Evolutionary conservation across 2,113 vertebrate genomes (phyloP).

Genomic region (Phoxinus phoxinus): DNA sequence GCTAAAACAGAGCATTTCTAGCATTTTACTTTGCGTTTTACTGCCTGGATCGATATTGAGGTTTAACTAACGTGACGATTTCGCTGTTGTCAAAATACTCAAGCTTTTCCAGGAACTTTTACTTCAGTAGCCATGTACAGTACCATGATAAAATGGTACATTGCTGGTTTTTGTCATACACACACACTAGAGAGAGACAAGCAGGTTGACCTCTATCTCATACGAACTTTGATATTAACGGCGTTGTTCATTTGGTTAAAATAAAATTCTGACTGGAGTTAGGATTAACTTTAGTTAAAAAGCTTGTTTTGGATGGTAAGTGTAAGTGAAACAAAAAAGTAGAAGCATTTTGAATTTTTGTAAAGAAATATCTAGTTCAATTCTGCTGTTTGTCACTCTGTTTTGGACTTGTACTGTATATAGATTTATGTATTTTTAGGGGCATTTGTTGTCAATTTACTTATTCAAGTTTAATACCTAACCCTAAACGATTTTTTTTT

Average conservation of each 20-base stretch:
- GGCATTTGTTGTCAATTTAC: not conserved
- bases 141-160: not conserved
- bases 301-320: not conserved
- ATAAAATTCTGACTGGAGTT: no score
- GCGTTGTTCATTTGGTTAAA: not conserved
- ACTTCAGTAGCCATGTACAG: not conserved
- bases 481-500: not conserved
- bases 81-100: not conserved
- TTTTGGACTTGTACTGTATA: not conserved
- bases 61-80: not conserved
- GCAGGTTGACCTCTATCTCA: not conserved
- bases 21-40: not conserved
- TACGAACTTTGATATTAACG: not conserved
- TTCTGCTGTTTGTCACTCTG: not conserved
- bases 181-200: not conserved
- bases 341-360: no score
- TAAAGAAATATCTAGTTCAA: not conserved
- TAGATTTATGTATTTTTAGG: not conserved
- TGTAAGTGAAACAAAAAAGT: no score
- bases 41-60: not conserved
- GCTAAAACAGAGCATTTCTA: constrained; percentile 10
- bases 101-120: not conserved
- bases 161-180: not conserved
- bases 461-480: not conserved
- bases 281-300: not conserved